Percentiles rank a stretch among this genome's conserved stretches.
Conservation (phyloP, 2,797 vertebrate genomes). For the Triplophysa bombifrons region DNA sequence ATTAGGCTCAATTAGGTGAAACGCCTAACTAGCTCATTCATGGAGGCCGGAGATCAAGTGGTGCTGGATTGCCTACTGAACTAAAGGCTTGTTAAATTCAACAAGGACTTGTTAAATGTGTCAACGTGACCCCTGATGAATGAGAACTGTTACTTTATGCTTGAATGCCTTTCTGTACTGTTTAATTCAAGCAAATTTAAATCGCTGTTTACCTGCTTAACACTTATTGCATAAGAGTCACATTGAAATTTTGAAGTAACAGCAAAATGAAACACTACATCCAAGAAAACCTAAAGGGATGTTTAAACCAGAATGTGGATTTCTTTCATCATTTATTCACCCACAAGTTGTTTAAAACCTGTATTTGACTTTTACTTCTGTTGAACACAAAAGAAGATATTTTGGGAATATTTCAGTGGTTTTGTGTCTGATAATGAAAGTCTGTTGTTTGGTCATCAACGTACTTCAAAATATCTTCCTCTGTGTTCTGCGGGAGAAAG, state of each 20-base stretch:
- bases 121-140: conserved; percentile 47
- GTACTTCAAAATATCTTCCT: too few species aligned
- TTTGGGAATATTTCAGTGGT: too few species aligned
- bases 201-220: neutral
- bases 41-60: conserved; percentile 54
- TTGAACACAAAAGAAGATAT: too few species aligned
- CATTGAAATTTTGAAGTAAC: neutral
- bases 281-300: too few species aligned
- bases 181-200: conserved; percentile 17
- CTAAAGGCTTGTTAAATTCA: conserved; percentile 58
- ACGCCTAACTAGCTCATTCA: conserved; percentile 52
- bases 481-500: too few species aligned
- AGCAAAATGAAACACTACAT: neutral
- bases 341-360: too few species aligned
- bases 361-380: too few species aligned
- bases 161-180: conserved; percentile 1
- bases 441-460: too few species aligned
- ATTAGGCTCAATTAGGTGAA: conserved; percentile 59
- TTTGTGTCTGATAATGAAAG: too few species aligned
- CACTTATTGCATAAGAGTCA: neutral
- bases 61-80: conserved; percentile 48
- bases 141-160: conserved; percentile 25
- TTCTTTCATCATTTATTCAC: too few species aligned
- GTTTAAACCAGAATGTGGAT: too few species aligned
- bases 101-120: conserved; percentile 58